Evolutionary conservation across 2,888 invertebrate genomes (phyloP), one percentile per base, ranked within the genome.

Genomic region (Tuberolachnus salignus): DNA sequence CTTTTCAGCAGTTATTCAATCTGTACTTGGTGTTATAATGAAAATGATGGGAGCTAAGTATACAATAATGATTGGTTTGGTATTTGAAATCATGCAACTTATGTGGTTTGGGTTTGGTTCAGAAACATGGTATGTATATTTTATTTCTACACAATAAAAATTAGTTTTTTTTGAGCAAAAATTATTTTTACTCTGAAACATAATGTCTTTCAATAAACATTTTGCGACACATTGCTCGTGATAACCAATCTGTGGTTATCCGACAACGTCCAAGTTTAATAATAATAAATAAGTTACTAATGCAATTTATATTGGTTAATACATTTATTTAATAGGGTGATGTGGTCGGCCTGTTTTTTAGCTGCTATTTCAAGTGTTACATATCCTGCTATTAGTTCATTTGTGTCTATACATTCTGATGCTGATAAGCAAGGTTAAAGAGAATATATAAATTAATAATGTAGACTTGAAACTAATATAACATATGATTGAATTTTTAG

Each of bases 351-450:
- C 13, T 99, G 99, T 75, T 91, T 97, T 83, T 88, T 99, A 83
- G 98, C 98, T 53, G 95, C 98, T 16, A 90, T 98, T 83, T 97
- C 96, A 81, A 96, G 96, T 83, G 92, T 99, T 83, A 98, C 98
- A 4, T 99, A 99, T 88, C 99, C 99, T 51, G 97, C 98, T 78
- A 98, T 99, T 85, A 97, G 97, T 86, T 95, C 98, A 53, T 99
- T 97, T 87, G 98, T 98, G 78, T 98, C 98, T 16, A 94, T 97
- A 84, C 97, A 98, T 87, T 96, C 98, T 82, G 93, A 96, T 84
- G 93, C 95, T n/a, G 98, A 99, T 86, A 92, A 97, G 84, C 99
- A 99, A 88, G 99, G 94, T 88, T 82, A 46, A 21, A 21, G 34
- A 1, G n/a, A 4, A n/a, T 34, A 11, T 46, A 14, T 67, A n/a